phyloP scores from a whole-genome alignment of 1,140 invertebrate genomes.

The Adelges cooleyi region DNA sequence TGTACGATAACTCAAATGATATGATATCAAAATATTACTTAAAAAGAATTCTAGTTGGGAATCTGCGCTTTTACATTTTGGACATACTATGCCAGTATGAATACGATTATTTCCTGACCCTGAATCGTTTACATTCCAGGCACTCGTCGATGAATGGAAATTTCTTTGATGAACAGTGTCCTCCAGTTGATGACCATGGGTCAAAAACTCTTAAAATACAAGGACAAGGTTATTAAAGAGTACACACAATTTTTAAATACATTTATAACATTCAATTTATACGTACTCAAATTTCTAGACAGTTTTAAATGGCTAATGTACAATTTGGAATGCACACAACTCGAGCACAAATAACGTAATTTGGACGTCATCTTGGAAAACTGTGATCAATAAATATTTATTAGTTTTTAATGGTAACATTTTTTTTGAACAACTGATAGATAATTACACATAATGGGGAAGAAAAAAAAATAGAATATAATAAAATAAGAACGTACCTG shows the following conservation, averaged over 20 bases:
- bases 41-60: slow-evolving; percentile 14
- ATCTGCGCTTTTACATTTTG: slow-evolving; percentile 3
- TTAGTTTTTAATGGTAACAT: too few species aligned
- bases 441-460: too few species aligned
- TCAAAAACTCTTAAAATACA: background rate
- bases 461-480: too few species aligned
- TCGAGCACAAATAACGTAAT: background rate
- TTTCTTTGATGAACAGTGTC: background rate
- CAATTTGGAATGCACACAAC: slow-evolving; percentile 7
- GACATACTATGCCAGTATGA: slow-evolving; percentile 11
- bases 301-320: slow-evolving; percentile 1
- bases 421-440: too few species aligned
- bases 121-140: background rate
- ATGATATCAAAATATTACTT: background rate
- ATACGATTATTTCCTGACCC: background rate
- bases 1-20: background rate
- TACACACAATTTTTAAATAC: background rate
- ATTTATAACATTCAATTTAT: too few species aligned
- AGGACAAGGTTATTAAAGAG: background rate
- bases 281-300: background rate
- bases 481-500: too few species aligned
- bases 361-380: slow-evolving; percentile 1
- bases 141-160: background rate
- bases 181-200: background rate
- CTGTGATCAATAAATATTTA: too few species aligned